Evolutionary conservation across 2,797 vertebrate species (phyloP), one percentile per base, ranked within the genome.

Genomic region (Melanotaenia maccullochi): DNA sequence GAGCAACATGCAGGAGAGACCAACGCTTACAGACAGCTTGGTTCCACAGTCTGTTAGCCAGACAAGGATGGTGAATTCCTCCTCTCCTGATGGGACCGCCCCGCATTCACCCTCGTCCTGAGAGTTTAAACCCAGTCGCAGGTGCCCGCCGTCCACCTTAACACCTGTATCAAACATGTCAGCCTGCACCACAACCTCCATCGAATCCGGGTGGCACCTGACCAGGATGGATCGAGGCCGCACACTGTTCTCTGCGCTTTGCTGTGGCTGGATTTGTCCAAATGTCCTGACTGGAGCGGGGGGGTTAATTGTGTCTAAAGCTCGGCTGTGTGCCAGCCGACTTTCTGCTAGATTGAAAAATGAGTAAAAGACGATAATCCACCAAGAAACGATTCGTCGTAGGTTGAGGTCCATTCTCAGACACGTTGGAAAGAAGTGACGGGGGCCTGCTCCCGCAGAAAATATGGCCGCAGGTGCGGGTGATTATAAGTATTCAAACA

Each of bases 21-120:
- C 1, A 56, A 1, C 5, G 3, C 90, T 92, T 84, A 94, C 94
- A 1, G 88, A 89, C 14, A 89, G 86, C 69, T 65, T 69, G 4
- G 89, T 90, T 20, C 93, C 93, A 77, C 94, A 94, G 0, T 87
- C 86, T 7, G n/a, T 70, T 51, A 92, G 68, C 18, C 36, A 18
- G 52, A 78, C 63, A 51, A 60, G n/a, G 47, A 94, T 60, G 56
- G 74, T 87, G 54, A 90, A 89, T 20, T 88, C 66, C 0, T 63
- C 73, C 12, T 76, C 71, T 55, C 84, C 89, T 1, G 86, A 80
- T 0, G 18, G 63, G 0, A 75, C 51, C 1, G 90, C 87, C 3
- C 54, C n/a, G 40, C 93, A 94, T 0, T 33, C 52, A 7, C 71
- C 75, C 20, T 33, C 62, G 0, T 12, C 20, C 30, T 0, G 16